Evolutionary conservation across 2,113 vertebrate genomes (phyloP), one percentile per base, ranked within the genome.

Genomic region (Hypocryptadius cinnamomeus): DNA sequence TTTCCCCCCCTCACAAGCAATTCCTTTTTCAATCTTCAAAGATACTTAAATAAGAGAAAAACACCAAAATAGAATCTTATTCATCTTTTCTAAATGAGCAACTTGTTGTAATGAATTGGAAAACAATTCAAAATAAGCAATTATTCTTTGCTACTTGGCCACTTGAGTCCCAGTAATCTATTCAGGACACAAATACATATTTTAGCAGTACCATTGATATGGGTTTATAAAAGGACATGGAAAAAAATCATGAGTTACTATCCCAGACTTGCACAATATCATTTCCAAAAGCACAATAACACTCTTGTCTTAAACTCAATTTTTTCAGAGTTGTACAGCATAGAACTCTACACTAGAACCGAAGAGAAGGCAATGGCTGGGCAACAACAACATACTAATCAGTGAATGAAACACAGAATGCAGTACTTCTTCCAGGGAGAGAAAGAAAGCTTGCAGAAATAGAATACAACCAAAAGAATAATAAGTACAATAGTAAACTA

Each of bases 101-200:
- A 84, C 68, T 95, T 94, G 76, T 92, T 94, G 45, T 37, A 83
- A 92, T 91, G 51, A 56, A 83, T 7, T 44, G 51, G 60, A 94
- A 95, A 92, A 95, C 64, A 89, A 94, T 51, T 95, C 68, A 91
- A 96, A 94, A 92, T 85, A 95, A 91, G 87, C 64, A 94, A 88
- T 91, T 94, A 79, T 90, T 94, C 33, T 85, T 94, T 92, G 56
- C 82, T 94, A 24, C 81, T 96, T 89, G 64, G 81, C 85, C 51
- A 57, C 35, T 78, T 77, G 51, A 92, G 76, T 24, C 44, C 44
- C 61, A 64, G 85, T 8, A 73, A 78, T 71, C 83, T 88, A 83
- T 64, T 85, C 60, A 85, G 85, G 93, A 88, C 53, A 94, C 72
- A 96, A 92, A 91, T 51, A 70, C 68, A 0, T 79, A 87, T 82